Percentiles rank a stretch among this genome's conserved stretches.
Evolutionary conservation across 2,113 vertebrate species (phyloP).

Genomic region (Macrotus californicus): DNA sequence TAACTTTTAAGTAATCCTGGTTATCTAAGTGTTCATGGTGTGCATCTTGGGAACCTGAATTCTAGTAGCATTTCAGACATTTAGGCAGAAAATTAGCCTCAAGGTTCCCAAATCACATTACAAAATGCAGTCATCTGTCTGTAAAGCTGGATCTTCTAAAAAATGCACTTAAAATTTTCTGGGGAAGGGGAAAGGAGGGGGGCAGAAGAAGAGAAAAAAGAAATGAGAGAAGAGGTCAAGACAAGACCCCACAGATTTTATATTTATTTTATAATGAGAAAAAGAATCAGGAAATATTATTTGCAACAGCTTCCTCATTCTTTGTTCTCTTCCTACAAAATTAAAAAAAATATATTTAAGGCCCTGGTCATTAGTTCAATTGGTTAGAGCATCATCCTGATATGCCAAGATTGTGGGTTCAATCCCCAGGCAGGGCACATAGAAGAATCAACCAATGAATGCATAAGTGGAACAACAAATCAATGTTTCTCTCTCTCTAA

Average conservation of each 20-base stretch:
- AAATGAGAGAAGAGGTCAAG: background rate
- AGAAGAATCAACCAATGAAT: too few relatives aligned
- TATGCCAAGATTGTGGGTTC: too few relatives aligned
- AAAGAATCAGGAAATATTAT: background rate
- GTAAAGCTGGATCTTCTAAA: background rate
- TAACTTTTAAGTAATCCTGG: background rate
- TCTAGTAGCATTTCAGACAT: background rate
- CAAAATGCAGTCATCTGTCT: background rate
- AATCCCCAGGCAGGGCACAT: too few relatives aligned
- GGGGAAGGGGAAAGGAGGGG: too few relatives aligned
- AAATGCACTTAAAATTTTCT: background rate
- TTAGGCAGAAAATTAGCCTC: background rate
- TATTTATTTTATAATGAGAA: constrained; percentile 16
- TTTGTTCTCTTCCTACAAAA: background rate
- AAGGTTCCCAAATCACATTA: background rate
- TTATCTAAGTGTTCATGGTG: background rate
- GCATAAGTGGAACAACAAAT: too few relatives aligned
- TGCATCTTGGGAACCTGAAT: background rate
- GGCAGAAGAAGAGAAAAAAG: background rate
- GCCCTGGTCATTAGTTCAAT: too few relatives aligned
- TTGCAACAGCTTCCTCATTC: background rate
- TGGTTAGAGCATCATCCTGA: too few relatives aligned
- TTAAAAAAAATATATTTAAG: background rate
- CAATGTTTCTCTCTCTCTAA: too few relatives aligned
- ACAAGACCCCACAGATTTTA: background rate